Conservation (phyloP, 2,888 invertebrate species). For the Rotaria sp. region DNA sequence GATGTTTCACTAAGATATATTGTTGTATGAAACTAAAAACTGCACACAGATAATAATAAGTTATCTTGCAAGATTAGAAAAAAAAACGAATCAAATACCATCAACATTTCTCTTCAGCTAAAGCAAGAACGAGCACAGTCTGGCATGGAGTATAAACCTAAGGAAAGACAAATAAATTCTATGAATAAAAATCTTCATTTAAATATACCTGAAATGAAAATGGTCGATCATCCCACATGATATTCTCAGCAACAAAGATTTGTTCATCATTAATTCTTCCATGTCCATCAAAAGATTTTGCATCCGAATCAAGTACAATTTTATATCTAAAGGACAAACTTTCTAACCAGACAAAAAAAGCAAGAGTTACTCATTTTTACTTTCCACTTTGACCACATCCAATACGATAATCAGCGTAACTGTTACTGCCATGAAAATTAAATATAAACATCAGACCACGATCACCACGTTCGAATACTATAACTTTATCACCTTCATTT, state of each 20-base stretch:
- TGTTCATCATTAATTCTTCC: slow-evolving; percentile 66
- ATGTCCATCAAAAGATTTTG: slow-evolving; percentile 70
- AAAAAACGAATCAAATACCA: too few species aligned
- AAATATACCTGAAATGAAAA: slow-evolving; percentile 58
- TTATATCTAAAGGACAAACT: slow-evolving; percentile 61
- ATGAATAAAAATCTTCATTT: too few species aligned
- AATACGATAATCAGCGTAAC: slow-evolving; percentile 84
- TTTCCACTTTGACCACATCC: slow-evolving; percentile 78
- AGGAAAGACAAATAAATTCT: too few species aligned
- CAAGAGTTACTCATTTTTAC: slow-evolving; percentile 50
- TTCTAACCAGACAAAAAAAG: slow-evolving; percentile 12
- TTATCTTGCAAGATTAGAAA: too few species aligned
- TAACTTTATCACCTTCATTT: slow-evolving; percentile 85
- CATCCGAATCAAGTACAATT: slow-evolving; percentile 72
- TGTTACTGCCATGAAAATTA: slow-evolving; percentile 84
- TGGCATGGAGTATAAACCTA: background rate
- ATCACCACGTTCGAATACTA: slow-evolving; percentile 79
- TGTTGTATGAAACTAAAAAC: too few species aligned
- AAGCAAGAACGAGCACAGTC: background rate
- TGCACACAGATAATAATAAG: too few species aligned
- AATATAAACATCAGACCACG: slow-evolving; percentile 79
- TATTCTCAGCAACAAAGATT: slow-evolving; percentile 60
- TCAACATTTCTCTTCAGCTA: background rate
- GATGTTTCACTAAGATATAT: too few species aligned
- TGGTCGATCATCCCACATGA: slow-evolving; percentile 66